Evolutionary conservation across 2,113 vertebrate species (phyloP).

Genomic region (Marcusenius ussheri): DNA sequence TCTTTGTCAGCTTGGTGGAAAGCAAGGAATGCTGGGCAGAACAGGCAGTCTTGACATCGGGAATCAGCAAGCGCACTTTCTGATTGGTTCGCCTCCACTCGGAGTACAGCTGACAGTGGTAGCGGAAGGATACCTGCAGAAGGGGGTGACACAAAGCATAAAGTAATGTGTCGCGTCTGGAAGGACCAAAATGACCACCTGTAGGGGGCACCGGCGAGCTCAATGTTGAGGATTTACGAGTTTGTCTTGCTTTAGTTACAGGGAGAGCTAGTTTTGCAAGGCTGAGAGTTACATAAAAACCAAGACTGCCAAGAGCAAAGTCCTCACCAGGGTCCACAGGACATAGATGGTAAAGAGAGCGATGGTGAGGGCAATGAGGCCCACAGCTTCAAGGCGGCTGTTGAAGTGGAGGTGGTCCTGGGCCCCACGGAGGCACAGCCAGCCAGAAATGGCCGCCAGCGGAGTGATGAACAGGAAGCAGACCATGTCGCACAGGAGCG

Average conservation of each 20-base stretch:
- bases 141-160: background rate
- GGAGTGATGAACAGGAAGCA: slow-evolving; percentile 95
- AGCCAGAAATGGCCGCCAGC: slow-evolving; percentile 84
- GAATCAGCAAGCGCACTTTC: slow-evolving; percentile 52
- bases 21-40: slow-evolving; percentile 73
- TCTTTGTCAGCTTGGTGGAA: slow-evolving; percentile 74
- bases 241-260: background rate
- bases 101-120: slow-evolving; percentile 89
- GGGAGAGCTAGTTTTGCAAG: background rate
- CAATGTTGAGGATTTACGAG: background rate
- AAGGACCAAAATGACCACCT: background rate
- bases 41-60: slow-evolving; percentile 58
- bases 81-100: slow-evolving; percentile 93
- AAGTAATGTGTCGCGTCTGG: background rate
- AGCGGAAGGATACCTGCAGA: slow-evolving; percentile 82
- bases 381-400: slow-evolving; percentile 82
- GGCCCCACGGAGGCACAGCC: slow-evolving; percentile 86
- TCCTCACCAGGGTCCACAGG: slow-evolving; percentile 92
- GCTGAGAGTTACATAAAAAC: background rate
- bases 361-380: slow-evolving; percentile 90
- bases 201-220: background rate
- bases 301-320: background rate
- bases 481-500: slow-evolving; percentile 89
- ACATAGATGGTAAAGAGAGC: slow-evolving; percentile 96
- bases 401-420: slow-evolving; percentile 88